Evolutionary conservation across 2,113 vertebrate species (phyloP).

Genomic region (Bucco capensis): DNA sequence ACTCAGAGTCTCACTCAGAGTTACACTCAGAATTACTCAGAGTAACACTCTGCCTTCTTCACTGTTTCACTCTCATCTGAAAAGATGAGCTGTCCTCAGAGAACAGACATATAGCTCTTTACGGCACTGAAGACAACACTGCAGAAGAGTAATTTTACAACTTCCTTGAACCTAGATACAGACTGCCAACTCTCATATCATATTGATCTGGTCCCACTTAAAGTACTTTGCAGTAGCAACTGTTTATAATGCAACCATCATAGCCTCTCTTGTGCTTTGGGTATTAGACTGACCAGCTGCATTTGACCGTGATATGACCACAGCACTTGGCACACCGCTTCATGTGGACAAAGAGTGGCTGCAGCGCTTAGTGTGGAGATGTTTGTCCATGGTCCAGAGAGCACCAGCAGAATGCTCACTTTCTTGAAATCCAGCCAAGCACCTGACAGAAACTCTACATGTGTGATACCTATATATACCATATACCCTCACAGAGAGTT

Average conservation of each 20-base stretch:
- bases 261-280: neutral
- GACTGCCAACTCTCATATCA: neutral
- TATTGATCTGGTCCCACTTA: neutral
- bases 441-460: neutral
- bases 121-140: neutral
- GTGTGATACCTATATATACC: neutral
- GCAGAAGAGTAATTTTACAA: neutral
- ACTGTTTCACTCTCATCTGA: neutral
- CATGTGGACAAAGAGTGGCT: neutral
- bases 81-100: neutral
- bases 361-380: neutral
- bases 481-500: neutral
- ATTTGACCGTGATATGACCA: neutral
- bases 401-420: neutral
- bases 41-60: neutral
- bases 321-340: neutral
- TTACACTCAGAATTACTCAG: neutral
- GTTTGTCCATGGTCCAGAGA: neutral
- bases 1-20: neutral
- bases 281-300: neutral
- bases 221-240: neutral
- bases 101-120: neutral
- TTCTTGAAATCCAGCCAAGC: neutral
- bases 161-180: neutral
- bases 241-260: neutral